phyloP scores from a whole-genome alignment of 2,888 invertebrate genomes.

The Apantesis nais region DNA sequence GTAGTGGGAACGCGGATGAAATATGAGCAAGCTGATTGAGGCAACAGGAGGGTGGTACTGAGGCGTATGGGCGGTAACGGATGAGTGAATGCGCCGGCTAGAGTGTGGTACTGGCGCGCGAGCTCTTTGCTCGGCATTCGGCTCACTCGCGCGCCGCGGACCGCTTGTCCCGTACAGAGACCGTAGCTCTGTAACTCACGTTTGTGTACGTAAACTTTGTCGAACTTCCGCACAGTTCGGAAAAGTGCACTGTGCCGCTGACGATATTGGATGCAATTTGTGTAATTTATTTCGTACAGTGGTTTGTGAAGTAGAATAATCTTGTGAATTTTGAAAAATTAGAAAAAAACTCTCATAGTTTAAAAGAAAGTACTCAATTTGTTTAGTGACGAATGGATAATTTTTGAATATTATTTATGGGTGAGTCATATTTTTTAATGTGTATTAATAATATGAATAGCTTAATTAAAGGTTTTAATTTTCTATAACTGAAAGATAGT shows the following conservation, averaged over 20 bases:
- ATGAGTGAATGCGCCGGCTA: constrained; percentile 29
- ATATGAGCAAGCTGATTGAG: constrained; percentile 47
- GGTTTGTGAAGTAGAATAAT: constrained; percentile 49
- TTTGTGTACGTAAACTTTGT: constrained; percentile 56
- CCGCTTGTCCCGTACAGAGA: constrained; percentile 41
- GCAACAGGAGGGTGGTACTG: constrained; percentile 65
- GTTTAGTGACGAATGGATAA: constrained; percentile 36
- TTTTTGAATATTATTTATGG: constrained; percentile 40
- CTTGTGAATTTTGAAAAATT: constrained; percentile 41
- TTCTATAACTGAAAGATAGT: background rate
- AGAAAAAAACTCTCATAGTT: constrained; percentile 38
- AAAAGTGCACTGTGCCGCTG: constrained; percentile 52
- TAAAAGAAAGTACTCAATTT: constrained; percentile 32
- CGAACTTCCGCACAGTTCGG: constrained; percentile 48
- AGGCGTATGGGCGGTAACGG: constrained; percentile 54
- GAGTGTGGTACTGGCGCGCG: constrained; percentile 25
- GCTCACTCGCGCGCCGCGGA: constrained; percentile 49
- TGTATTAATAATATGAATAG: background rate
- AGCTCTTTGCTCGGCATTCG: constrained; percentile 17
- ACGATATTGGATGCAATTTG: constrained; percentile 62
- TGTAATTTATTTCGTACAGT: constrained; percentile 53
- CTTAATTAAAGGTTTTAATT: no score
- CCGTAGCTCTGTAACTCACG: constrained; percentile 28
- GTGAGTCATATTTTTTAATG: constrained; percentile 37
- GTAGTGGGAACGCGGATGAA: constrained; percentile 40